Evolutionary conservation across 1,140 invertebrate species (phyloP).

Genomic region (Ridgeia piscesae): DNA sequence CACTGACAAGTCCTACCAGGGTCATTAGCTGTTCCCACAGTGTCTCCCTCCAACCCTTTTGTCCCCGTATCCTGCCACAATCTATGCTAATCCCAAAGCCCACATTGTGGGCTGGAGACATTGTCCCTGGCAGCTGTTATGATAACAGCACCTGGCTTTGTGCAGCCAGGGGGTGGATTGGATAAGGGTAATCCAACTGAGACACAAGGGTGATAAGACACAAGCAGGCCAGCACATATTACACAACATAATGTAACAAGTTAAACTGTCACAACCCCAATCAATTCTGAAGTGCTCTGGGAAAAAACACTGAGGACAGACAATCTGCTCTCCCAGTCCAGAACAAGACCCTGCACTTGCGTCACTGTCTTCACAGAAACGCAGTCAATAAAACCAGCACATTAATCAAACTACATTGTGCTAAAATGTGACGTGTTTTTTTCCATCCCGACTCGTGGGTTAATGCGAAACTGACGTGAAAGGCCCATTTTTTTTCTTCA

Average conservation of each 20-base stretch:
- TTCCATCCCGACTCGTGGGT: neutral
- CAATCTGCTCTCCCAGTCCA: neutral
- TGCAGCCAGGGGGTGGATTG: neutral
- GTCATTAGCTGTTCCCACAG: neutral
- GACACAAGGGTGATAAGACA: neutral
- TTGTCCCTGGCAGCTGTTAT: neutral
- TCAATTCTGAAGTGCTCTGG: neutral
- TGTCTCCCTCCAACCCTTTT: neutral
- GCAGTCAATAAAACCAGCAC: neutral
- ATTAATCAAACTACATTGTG: constrained; percentile 6
- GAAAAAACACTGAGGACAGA: neutral
- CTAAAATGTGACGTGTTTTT: neutral
- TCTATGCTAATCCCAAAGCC: neutral
- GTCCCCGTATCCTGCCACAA: neutral
- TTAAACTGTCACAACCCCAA: neutral
- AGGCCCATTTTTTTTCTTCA: neutral
- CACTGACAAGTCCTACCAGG: neutral
- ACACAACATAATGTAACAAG: neutral
- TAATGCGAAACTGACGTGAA: neutral
- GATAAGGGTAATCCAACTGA: neutral
- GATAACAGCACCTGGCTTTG: neutral
- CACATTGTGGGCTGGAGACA: neutral
- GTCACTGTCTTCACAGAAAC: neutral
- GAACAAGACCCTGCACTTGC: neutral
- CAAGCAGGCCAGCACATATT: neutral